phyloP scores from a whole-genome alignment of 2,888 invertebrate genomes.

The Nezara viridula region DNA sequence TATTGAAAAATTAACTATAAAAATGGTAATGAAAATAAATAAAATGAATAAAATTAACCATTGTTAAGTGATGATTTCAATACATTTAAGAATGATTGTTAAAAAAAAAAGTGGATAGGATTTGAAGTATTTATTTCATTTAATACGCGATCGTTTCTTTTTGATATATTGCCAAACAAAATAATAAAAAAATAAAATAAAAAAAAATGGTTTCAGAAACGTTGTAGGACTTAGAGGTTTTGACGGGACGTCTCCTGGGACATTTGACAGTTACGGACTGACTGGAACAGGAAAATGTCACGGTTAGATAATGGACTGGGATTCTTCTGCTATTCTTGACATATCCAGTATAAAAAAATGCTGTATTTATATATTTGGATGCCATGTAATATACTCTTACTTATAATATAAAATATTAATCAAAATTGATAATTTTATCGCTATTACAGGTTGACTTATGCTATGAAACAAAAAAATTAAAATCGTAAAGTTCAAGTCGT shows the following conservation, averaged over 20 bases:
- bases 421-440: background rate
- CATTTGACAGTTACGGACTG: constrained; percentile 25
- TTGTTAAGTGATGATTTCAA: too few relatives aligned
- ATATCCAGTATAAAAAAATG: background rate
- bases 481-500: too few relatives aligned
- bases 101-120: too few relatives aligned
- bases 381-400: too few relatives aligned
- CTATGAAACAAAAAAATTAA: background rate
- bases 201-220: background rate
- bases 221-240: background rate
- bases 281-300: constrained; percentile 21
- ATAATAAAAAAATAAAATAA: background rate
- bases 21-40: too few relatives aligned
- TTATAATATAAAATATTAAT: background rate
- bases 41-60: too few relatives aligned
- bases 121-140: too few relatives aligned
- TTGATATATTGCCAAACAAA: background rate
- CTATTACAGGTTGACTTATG: background rate
- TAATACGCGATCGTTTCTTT: background rate
- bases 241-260: background rate
- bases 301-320: background rate
- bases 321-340: background rate
- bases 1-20: too few relatives aligned
- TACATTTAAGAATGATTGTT: too few relatives aligned
- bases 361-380: background rate